Evolutionary conservation across 2,888 invertebrate species (phyloP).

Genomic region (Ptilodon capucinus): DNA sequence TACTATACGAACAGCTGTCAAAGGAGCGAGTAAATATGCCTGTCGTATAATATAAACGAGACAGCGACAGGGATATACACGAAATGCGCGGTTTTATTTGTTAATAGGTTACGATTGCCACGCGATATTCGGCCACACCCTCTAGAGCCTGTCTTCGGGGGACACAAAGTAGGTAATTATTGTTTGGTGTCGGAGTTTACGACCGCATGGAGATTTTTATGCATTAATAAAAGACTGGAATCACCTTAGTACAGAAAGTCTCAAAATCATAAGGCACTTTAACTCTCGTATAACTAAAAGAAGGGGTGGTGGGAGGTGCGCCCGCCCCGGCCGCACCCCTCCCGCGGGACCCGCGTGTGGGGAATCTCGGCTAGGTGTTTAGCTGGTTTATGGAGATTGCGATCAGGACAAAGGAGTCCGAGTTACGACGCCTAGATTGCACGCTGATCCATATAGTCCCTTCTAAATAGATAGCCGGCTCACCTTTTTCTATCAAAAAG

Average conservation of each 20-base stretch:
- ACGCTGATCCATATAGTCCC: slow-evolving; percentile 63
- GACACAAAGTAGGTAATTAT: slow-evolving; percentile 38
- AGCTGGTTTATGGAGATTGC: slow-evolving; percentile 81
- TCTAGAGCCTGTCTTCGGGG: slow-evolving; percentile 11
- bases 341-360: slow-evolving; percentile 42
- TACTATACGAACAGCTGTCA: slow-evolving; percentile 20
- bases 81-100: slow-evolving; percentile 10
- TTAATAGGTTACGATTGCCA: neutral
- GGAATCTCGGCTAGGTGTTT: slow-evolving; percentile 76
- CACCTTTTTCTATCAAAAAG: slow-evolving; percentile 47
- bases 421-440: slow-evolving; percentile 71
- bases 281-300: slow-evolving; percentile 61
- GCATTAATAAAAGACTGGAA: slow-evolving; percentile 61
- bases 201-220: slow-evolving; percentile 53
- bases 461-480: slow-evolving; percentile 45
- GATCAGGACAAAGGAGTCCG: slow-evolving; percentile 77
- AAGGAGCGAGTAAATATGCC: slow-evolving; percentile 10
- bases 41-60: slow-evolving; percentile 5
- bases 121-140: slow-evolving; percentile 7
- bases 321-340: slow-evolving; percentile 32
- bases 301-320: slow-evolving; percentile 32
- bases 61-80: neutral
- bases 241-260: slow-evolving; percentile 50
- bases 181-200: slow-evolving; percentile 48
- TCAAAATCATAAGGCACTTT: slow-evolving; percentile 70